Evolutionary conservation across 2,888 invertebrate genomes (phyloP).

Genomic region (Craniophora ligustri): DNA sequence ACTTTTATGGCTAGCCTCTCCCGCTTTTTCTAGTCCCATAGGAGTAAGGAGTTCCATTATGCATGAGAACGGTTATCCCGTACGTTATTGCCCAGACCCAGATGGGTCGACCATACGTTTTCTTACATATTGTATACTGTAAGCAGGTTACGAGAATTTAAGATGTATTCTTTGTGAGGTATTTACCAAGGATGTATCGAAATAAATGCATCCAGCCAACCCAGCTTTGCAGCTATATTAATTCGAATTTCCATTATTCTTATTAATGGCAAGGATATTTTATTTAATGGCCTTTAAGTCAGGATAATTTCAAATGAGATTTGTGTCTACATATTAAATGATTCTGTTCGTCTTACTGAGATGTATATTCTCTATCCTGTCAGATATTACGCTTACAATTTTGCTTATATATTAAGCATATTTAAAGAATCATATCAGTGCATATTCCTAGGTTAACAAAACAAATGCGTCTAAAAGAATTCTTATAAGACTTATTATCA

Average conservation of each 20-base stretch:
- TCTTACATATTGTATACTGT: constrained; percentile 23
- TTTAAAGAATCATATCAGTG: not conserved
- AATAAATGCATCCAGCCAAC: too few species aligned
- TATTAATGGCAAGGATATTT: too few species aligned
- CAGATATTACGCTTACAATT: too few species aligned
- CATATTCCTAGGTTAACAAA: not conserved
- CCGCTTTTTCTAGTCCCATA: constrained; percentile 35
- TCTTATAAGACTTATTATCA: constrained; percentile 9
- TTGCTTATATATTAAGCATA: not conserved
- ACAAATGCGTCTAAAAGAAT: not conserved
- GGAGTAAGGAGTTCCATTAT: constrained; percentile 29
- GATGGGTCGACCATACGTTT: constrained; percentile 22
- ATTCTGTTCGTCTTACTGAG: too few species aligned
- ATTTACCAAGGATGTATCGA: too few species aligned
- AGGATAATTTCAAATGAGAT: too few species aligned
- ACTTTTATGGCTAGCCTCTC: constrained; percentile 37
- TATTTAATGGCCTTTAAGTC: too few species aligned
- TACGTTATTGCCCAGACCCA: constrained; percentile 34
- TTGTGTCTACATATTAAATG: too few species aligned
- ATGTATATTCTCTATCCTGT: too few species aligned
- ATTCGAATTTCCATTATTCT: too few species aligned
- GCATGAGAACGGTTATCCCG: constrained; percentile 44
- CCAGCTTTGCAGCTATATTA: too few species aligned
- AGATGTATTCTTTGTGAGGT: not conserved
- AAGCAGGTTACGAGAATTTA: not conserved